A percentile compares a stretch with the other conserved stretches of the same genome.
Conservation (phyloP, 2,113 vertebrate genomes). For the Nipponia nippon region DNA sequence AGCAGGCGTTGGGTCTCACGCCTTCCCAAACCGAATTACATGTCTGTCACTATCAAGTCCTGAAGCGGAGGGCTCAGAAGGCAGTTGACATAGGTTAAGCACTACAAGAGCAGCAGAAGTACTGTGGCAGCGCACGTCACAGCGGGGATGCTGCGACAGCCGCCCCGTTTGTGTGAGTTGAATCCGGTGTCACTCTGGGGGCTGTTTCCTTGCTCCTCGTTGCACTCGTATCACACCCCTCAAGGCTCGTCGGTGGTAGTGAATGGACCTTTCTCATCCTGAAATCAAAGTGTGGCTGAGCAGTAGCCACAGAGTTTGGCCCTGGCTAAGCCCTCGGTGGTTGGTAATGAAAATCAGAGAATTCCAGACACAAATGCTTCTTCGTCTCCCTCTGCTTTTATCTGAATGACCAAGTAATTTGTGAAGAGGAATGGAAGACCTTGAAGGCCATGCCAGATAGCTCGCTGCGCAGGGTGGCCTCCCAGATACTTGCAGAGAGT, state of each 20-base stretch:
- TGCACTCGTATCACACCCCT: fast-evolving
- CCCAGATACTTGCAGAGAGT: not conserved
- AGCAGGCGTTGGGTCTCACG: not conserved
- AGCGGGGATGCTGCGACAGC: not conserved
- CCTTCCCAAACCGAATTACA: not conserved
- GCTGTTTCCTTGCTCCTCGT: not conserved
- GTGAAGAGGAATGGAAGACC: not conserved
- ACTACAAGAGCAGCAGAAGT: not conserved
- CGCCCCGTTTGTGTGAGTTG: not conserved
- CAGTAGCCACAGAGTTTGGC: not conserved
- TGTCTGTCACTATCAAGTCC: not conserved
- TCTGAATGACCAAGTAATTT: not conserved
- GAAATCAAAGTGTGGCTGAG: not conserved
- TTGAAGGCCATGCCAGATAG: not conserved
- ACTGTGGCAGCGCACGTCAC: not conserved
- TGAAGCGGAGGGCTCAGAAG: not conserved
- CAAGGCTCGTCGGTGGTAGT: fast-evolving
- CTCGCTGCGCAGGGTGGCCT: fast-evolving
- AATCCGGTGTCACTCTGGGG: fast-evolving
- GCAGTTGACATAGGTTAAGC: constrained; percentile 23
- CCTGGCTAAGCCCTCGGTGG: not conserved
- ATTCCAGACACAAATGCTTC: not conserved
- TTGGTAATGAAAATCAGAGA: constrained; percentile 1
- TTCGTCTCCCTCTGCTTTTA: not conserved
- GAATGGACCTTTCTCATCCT: not conserved